Base-by-base conservation (phyloP, 1,140 invertebrate genomes). In the Papilio aristodemus region DNA sequence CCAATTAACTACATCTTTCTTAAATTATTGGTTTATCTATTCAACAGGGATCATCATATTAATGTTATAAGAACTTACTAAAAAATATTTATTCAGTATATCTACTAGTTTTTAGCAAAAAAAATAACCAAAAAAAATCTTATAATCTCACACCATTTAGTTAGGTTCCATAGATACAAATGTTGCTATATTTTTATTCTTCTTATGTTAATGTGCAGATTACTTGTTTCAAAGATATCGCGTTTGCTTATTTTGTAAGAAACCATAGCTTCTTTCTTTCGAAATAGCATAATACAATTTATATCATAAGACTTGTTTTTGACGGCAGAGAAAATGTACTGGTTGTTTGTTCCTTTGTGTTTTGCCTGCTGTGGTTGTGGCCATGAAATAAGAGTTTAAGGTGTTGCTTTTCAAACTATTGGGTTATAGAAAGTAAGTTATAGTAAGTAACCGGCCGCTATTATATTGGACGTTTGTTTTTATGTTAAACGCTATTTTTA, bases 261-360 rank as follows among this genome's bases (percentile, higher is more conserved):
- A 72, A 73, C 67, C 70, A 75, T 73, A 70, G 67, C 67, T 67
- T 74, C 68, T 69, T 72, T 57, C 73, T 32, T 6, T 59, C 67
- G 71, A 72, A 80, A 86, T 80, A 73, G 76, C 80, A 84, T 83
- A 84, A 84, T 76, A 84, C 76, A 84, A 86, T 85, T 84, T 81
- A 81, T 84, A 79, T 76, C 78, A 78, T 78, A 84, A 77, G 84
- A 83, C 80, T 86, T 86, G 81, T 85, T 86, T 84, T 85, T 84
- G 83, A 84, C 80, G 84, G 71, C 75, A 63, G 60, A 63, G 75
- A 76, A 79, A 85, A 85, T 83, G 83, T 86, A 81, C 78, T 81
- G 73, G 70, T 79, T 84, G 78, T 85, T 84, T 79, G 83, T 77
- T 76, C 67, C 72, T 79, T 80, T 83, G 72, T 79, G 70, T 74